A percentile compares a stretch with the other conserved stretches of the same genome.
phyloP scores from a whole-genome alignment of 2,888 invertebrate genomes.

The Thyatira batis region DNA sequence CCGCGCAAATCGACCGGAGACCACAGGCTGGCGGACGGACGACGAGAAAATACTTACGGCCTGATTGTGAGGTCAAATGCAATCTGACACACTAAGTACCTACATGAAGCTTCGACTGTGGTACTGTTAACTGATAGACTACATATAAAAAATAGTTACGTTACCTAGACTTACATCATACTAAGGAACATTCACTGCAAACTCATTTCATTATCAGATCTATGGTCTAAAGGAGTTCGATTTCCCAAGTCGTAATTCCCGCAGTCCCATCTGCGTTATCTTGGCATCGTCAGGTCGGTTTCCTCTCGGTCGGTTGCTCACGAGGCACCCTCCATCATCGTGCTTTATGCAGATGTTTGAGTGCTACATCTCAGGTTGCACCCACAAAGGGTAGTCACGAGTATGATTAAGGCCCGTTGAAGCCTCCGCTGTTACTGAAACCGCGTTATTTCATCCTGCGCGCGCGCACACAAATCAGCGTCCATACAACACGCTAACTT shows the following conservation, averaged over 20 bases:
- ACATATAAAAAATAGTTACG: too few relatives aligned
- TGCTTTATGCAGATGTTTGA: neutral
- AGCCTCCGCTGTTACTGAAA: conserved; percentile 28
- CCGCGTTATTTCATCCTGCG: conserved; percentile 30
- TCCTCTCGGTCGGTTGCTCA: too few relatives aligned
- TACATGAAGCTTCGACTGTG: too few relatives aligned
- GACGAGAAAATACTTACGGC: neutral
- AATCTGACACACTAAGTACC: too few relatives aligned
- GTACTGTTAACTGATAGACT: too few relatives aligned
- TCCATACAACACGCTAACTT: conserved; percentile 5
- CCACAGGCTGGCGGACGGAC: neutral
- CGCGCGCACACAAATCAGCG: conserved; percentile 10
- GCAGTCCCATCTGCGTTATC: neutral
- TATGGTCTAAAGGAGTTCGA: neutral
- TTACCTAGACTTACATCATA: too few relatives aligned
- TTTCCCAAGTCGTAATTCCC: neutral
- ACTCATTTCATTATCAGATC: neutral
- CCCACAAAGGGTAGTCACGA: conserved; percentile 31
- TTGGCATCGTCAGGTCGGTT: neutral
- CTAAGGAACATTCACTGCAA: too few relatives aligned
- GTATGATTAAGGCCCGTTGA: conserved; percentile 29
- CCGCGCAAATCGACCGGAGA: neutral
- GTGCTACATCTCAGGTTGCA: conserved; percentile 20
- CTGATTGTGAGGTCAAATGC: neutral
- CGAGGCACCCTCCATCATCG: neutral